Conservation (phyloP, 2,888 invertebrate genomes). For the Sipunculus nudus region DNA sequence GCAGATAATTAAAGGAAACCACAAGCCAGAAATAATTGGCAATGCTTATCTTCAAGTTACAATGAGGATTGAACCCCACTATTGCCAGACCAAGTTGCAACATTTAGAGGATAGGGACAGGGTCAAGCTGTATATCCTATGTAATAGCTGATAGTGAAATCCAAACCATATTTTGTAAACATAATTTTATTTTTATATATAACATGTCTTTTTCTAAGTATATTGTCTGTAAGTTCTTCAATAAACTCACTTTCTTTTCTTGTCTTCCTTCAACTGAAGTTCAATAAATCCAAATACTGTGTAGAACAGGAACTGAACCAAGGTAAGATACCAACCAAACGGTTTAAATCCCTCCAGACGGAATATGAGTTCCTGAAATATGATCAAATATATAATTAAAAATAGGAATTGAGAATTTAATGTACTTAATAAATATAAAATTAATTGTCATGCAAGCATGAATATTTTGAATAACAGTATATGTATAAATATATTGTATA, state of each 20-base stretch:
- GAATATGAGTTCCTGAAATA: conserved; percentile 83
- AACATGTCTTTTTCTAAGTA: too few relatives aligned
- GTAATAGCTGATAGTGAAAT: too few relatives aligned
- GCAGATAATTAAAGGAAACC: too few relatives aligned
- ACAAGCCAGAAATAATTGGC: too few relatives aligned
- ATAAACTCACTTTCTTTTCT: conserved; percentile 66
- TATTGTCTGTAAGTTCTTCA: too few relatives aligned
- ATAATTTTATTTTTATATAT: too few relatives aligned
- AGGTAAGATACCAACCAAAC: conserved; percentile 90
- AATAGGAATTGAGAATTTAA: neutral
- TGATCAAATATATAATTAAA: conserved; percentile 8
- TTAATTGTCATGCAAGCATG: neutral
- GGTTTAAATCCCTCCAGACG: conserved; percentile 87
- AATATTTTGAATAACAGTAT: neutral
- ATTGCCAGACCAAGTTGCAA: too few relatives aligned
- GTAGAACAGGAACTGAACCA: conserved; percentile 90
- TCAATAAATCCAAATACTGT: conserved; percentile 83
- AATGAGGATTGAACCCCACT: too few relatives aligned
- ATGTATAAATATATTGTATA: neutral
- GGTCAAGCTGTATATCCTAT: too few relatives aligned
- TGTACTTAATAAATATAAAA: neutral
- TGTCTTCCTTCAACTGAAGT: conserved; percentile 72
- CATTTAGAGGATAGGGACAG: too few relatives aligned
- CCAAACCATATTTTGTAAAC: too few relatives aligned
- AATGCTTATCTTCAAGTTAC: too few relatives aligned